These are phyloP conservation scores for Eustalomyia histrio DNA, from an alignment of 2,888 invertebrate genomes.

Conservation along the genomic window DNA sequence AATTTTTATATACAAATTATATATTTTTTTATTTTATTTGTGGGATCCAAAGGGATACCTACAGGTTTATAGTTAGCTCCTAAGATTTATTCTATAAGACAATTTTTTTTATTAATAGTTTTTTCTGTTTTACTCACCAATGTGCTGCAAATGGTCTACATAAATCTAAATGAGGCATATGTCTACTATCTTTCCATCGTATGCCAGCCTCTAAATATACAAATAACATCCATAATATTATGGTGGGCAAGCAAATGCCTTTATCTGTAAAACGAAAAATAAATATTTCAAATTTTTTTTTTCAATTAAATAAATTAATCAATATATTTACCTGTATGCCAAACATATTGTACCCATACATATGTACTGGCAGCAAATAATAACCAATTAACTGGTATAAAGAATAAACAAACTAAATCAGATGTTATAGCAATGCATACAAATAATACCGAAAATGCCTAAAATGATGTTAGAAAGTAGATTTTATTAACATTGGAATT, in stretches of 20 bases:
- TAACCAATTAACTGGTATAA: constrained; percentile 98
- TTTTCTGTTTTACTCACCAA: constrained; percentile 83
- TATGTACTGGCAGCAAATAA: constrained; percentile 99
- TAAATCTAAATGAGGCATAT: constrained; percentile 92
- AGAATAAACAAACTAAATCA: constrained; percentile 99
- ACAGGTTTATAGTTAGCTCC: too few species aligned
- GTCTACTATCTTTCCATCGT: constrained; percentile 89
- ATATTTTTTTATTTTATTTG: too few species aligned
- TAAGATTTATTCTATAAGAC: too few species aligned
- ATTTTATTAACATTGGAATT: background rate
- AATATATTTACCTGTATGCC: constrained; percentile 96
- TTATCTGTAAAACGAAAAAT: constrained; percentile 83
- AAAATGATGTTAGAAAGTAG: constrained; percentile 77
- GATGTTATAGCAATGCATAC: constrained; percentile 98
- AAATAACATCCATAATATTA: constrained; percentile 95
- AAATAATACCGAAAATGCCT: constrained; percentile 99
- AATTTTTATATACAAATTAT: too few species aligned
- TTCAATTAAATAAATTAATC: too few species aligned
- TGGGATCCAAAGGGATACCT: too few species aligned
- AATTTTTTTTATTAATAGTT: too few species aligned
- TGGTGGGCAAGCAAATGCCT: constrained; percentile 96
- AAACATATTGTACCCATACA: constrained; percentile 99
- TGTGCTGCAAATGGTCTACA: constrained; percentile 98
- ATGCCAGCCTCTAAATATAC: constrained; percentile 96
- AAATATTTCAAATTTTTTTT: background rate